Conservation (phyloP, 2,888 invertebrate genomes). For the Tenthredo mesomela region DNA sequence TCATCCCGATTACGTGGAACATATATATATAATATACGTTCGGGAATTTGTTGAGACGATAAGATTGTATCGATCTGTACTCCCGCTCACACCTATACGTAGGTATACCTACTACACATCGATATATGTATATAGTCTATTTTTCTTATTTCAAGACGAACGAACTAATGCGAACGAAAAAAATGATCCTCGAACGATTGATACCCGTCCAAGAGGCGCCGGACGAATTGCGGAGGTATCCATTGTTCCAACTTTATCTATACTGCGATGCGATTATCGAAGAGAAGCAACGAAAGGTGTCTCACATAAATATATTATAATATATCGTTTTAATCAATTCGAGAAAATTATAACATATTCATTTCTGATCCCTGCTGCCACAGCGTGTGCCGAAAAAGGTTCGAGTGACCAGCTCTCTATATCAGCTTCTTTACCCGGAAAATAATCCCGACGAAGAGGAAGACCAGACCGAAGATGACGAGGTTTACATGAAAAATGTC, state of each 20-base stretch:
- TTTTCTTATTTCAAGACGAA: slow-evolving; percentile 75
- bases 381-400: slow-evolving; percentile 63
- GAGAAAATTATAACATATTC: not conserved
- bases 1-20: not conserved
- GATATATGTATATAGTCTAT: not conserved
- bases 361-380: not conserved
- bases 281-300: slow-evolving; percentile 66
- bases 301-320: no score
- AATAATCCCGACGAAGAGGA: slow-evolving; percentile 55
- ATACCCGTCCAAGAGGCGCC: slow-evolving; percentile 85
- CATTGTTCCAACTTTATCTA: slow-evolving; percentile 80
- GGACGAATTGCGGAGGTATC: slow-evolving; percentile 83
- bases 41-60: not conserved
- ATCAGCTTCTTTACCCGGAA: slow-evolving; percentile 66
- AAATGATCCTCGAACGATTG: slow-evolving; percentile 84
- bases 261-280: slow-evolving; percentile 69
- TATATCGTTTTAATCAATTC: not conserved
- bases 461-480: slow-evolving; percentile 61
- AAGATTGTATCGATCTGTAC: not conserved
- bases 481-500: slow-evolving; percentile 64
- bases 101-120: not conserved
- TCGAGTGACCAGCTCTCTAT: slow-evolving; percentile 63
- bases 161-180: slow-evolving; percentile 85
- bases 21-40: no score
- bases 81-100: not conserved